These are phyloP conservation scores for Scaptomyza montana DNA, from an alignment of 1,140 invertebrate genomes.

Conservation along the genomic window DNA sequence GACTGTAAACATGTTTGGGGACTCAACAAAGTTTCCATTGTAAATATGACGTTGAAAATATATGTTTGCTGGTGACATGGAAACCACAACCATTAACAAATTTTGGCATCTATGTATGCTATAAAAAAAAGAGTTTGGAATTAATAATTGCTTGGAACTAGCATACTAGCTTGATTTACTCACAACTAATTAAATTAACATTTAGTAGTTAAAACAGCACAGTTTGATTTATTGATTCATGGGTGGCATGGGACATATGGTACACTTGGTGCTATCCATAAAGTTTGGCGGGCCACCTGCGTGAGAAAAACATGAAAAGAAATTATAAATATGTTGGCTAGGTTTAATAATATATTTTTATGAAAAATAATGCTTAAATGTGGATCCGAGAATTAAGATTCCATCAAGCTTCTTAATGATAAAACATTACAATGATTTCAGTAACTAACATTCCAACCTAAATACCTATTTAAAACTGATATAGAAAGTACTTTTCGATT, in stretches of 20 bases:
- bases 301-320: conserved; percentile 3
- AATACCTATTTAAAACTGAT: too few relatives aligned
- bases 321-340: neutral
- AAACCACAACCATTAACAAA: conserved; percentile 77
- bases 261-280: conserved; percentile 80
- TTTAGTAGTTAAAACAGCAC: conserved; percentile 70
- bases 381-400: neutral
- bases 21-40: conserved; percentile 22
- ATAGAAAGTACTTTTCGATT: too few relatives aligned
- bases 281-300: conserved; percentile 76
- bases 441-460: too few relatives aligned
- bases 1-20: neutral
- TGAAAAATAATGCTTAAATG: neutral
- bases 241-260: conserved; percentile 78
- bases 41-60: conserved; percentile 4
- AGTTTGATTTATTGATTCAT: conserved; percentile 81
- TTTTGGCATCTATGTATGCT: conserved; percentile 79
- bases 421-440: too few relatives aligned
- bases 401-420: too few relatives aligned
- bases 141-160: neutral
- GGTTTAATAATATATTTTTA: too few relatives aligned
- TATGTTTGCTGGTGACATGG: conserved; percentile 50
- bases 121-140: conserved; percentile 22
- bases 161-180: conserved; percentile 32
- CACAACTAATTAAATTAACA: conserved; percentile 76